Evolutionary conservation across 2,888 invertebrate species (phyloP), one percentile per base, ranked within the genome.

Genomic region (Molanna angustata): DNA sequence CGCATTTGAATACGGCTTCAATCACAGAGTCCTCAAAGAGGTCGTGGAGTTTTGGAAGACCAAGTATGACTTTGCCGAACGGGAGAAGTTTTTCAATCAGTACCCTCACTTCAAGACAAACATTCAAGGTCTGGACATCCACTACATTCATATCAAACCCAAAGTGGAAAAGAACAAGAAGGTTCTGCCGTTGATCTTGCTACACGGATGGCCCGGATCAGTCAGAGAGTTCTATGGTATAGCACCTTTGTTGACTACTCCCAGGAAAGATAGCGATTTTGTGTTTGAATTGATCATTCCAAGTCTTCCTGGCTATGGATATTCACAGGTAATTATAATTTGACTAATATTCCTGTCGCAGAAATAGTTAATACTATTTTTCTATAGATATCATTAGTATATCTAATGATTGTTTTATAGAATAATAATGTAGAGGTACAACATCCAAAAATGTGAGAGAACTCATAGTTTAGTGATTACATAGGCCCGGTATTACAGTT

Each of bases 181-280:
- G 62, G 76, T 82, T 1, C 60, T 85, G 0, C 89, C 90, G 0
- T 63, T 91, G 1, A 68, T 90, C 2, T 62, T 94, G 42, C 69
- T 89, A 13, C 94, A 95, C 66, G 94, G 94, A 32, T 94, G 94
- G 94, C 93, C 94, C 0, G 91, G 93, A 0, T 90, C 89, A 0
- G 79, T 92, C 2, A 74, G 85, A n/a, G 94, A 94, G 71, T 93
- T 92, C 69, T 86, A 87, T 63, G 84, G 84, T 49, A 69, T 89
- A 0, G 84, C 90, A 46, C 88, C 89, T 0, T 65, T 82, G 40
- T 71, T 91, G n/a, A 80, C 79, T 0, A 71, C 78, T 0, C 76
- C 73, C 0, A 69, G 69, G 4, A 63, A 71, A 0, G 76, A 75
- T 43, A 66, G 72, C 17, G 73, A 80, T 37, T 84, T 84, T 61